Conservation (phyloP, 2,113 vertebrate genomes). For the Gobiocypris rarus region DNA sequence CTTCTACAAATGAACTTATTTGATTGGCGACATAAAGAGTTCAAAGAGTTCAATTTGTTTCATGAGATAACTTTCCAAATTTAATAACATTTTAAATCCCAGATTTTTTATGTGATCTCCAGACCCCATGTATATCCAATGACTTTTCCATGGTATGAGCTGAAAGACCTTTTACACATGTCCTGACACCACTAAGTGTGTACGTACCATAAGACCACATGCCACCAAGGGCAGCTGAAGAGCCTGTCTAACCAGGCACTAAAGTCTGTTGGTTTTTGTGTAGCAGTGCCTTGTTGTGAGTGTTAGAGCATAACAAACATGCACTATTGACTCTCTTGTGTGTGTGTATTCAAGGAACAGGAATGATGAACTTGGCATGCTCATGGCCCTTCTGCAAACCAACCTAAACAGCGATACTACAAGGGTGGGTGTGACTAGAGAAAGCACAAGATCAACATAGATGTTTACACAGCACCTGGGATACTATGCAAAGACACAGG, state of each 20-base stretch:
- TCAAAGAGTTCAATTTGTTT: background rate
- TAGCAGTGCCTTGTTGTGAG: slow-evolving; percentile 32
- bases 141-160: background rate
- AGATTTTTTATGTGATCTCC: background rate
- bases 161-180: background rate
- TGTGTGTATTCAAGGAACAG: slow-evolving; percentile 57
- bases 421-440: slow-evolving; percentile 33
- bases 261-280: slow-evolving; percentile 29
- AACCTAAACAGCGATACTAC: slow-evolving; percentile 16
- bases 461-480: slow-evolving; percentile 66
- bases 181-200: background rate
- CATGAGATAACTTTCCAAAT: background rate
- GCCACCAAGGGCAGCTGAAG: slow-evolving; percentile 1
- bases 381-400: slow-evolving; percentile 46
- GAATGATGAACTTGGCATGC: slow-evolving; percentile 65
- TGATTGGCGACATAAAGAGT: background rate
- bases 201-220: background rate
- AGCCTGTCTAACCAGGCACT: slow-evolving; percentile 2
- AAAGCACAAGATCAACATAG: slow-evolving; percentile 61
- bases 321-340: slow-evolving; percentile 52
- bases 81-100: background rate
- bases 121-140: background rate
- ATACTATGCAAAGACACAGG: slow-evolving; percentile 32
- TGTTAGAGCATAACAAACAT: slow-evolving; percentile 55
- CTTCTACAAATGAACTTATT: background rate